Conservation (phyloP, 1,140 invertebrate species). For the Eciton burchellii region DNA sequence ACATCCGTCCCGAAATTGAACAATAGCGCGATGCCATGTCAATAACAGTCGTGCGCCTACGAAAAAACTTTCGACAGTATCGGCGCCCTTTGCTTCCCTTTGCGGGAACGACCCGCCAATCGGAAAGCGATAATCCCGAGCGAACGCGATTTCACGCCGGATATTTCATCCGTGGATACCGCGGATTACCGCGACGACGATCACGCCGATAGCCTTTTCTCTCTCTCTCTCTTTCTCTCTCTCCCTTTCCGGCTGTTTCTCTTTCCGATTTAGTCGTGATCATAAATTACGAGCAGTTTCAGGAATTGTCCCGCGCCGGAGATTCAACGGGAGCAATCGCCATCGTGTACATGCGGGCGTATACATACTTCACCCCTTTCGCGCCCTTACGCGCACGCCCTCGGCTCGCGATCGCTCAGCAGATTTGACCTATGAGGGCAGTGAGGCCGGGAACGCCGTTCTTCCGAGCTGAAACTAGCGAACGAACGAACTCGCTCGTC, state of each 20-base stretch:
- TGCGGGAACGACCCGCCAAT: conserved; percentile 24
- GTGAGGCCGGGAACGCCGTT: background rate
- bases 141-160: conserved; percentile 33
- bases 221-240: no score
- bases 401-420: conserved; percentile 1
- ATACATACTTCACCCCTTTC: conserved; percentile 5
- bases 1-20: conserved; percentile 8
- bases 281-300: conserved; percentile 43
- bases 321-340: conserved; percentile 20
- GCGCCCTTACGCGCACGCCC: background rate
- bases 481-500: no score
- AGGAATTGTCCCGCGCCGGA: conserved; percentile 20
- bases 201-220: conserved; percentile 7
- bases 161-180: conserved; percentile 36
- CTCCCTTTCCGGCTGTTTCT: no score
- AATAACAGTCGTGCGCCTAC: conserved; percentile 2
- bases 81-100: conserved; percentile 9
- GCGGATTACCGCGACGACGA: conserved; percentile 36
- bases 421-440: background rate
- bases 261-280: conserved; percentile 26
- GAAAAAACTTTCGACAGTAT: conserved; percentile 1
- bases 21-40: conserved; percentile 22
- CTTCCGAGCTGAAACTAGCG: conserved; percentile 8
- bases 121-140: conserved; percentile 42
- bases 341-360: conserved; percentile 7